These are phyloP conservation scores for Gymnocheta viridis DNA, from an alignment of 2,888 invertebrate genomes.

Conservation along the genomic window DNA sequence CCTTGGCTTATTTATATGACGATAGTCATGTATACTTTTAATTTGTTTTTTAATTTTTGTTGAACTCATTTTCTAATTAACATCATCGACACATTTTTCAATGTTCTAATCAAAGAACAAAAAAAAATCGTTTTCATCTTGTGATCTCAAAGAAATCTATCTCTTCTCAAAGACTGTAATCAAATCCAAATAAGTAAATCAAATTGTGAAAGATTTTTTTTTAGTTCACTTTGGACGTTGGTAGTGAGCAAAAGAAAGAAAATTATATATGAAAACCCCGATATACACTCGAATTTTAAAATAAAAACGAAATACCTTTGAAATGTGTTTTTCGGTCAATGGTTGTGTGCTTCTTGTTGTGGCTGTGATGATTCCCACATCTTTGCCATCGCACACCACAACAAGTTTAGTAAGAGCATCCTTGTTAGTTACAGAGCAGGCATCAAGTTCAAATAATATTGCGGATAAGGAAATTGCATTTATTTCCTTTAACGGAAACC, in stretches of 20 bases:
- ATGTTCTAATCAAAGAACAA: background rate
- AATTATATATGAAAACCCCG: background rate
- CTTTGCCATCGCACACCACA: conserved; percentile 42
- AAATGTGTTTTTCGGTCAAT: conserved; percentile 25
- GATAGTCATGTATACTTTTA: too few relatives aligned
- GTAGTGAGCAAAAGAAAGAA: background rate
- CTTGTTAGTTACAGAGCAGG: conserved; percentile 51
- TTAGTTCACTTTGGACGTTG: background rate
- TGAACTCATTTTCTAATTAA: background rate
- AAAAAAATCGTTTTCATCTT: background rate
- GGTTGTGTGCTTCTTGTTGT: conserved; percentile 10
- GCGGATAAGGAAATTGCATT: conserved; percentile 65
- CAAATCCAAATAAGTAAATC: background rate
- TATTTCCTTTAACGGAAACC: conserved; percentile 61
- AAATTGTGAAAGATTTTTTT: background rate
- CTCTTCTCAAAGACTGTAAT: background rate
- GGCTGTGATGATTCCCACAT: background rate
- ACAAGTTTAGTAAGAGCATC: conserved; percentile 55
- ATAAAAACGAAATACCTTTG: background rate
- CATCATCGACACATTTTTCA: background rate
- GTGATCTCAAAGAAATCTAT: background rate
- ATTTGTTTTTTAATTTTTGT: background rate
- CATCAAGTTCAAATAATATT: conserved; percentile 56
- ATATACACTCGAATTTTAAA: background rate
- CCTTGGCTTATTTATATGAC: background rate